Base-by-base conservation (phyloP, 2,888 invertebrate species). In the Toxonevra muliebris region DNA sequence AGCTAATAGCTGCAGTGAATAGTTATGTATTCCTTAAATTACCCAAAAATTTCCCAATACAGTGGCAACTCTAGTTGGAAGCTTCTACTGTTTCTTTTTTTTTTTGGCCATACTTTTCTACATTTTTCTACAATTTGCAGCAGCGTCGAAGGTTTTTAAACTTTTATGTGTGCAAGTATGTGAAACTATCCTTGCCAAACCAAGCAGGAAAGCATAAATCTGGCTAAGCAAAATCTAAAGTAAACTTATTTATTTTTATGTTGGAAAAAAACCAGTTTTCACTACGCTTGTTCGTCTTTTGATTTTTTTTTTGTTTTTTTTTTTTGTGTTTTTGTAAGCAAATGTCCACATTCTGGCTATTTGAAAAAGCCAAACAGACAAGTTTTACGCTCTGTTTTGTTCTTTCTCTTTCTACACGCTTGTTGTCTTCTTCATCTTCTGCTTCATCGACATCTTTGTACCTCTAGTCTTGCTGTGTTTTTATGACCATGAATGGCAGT, bases 201-300 rank as follows among this genome's bases (percentile, higher is more conserved):
- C 70, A 71, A 71, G 70, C 73, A 73, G 73, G 73, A 73, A 73
- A 73, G 48, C 73, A 73, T 73, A 73, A 71, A 73, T 73, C 73
- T 73, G 71, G 71, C 73, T 73, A 70, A 71, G 61, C 67, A 73
- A 63, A 73, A 70, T 61, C 69, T 67, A 65, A 69, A 69, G 71
- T 64, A 71, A 68, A 72, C 57, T 69, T 62, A 40, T 57, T 43
- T 42, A 53, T 60, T 30, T 20, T 48, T 48, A 43, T 64, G 63
- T 61, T 65, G 68, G 69, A 71, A 71, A 30, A 30, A 30, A 30
- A 30, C 30, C 2, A 30, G 30, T 30, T 30, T 30, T 30, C 30
- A 30, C 30, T 30, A 30, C 7, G 30, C 30, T 4, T 30, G 30
- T 30, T 30, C 30, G 30, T 30, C n/a, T 30, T 30, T 30, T 2